Evolutionary conservation across 2,888 invertebrate genomes (phyloP).

Genomic region (Allophyes oxyacanthae): DNA sequence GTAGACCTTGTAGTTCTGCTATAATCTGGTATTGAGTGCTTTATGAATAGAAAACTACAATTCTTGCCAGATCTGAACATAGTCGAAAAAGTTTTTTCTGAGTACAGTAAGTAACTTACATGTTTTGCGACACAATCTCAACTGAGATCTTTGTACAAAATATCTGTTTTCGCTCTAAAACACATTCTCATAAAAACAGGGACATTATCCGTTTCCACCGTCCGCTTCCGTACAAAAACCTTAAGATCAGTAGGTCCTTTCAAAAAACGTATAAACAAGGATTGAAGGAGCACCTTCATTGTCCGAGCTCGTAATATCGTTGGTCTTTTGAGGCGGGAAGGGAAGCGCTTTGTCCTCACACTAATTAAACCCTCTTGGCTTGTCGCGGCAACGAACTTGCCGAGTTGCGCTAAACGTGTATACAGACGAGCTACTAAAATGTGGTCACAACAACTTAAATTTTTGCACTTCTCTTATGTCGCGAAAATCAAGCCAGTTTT

Average conservation of each 20-base stretch:
- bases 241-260: slow-evolving; percentile 52
- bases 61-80: no score
- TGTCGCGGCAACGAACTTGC: slow-evolving; percentile 57
- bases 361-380: slow-evolving; percentile 68
- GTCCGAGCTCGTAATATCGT: slow-evolving; percentile 65
- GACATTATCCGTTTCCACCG: slow-evolving; percentile 43
- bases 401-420: slow-evolving; percentile 32
- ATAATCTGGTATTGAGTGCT: no score
- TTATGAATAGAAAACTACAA: slow-evolving; percentile 25
- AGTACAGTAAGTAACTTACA: no score
- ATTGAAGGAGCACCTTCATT: slow-evolving; percentile 61
- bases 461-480: no score
- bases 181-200: slow-evolving; percentile 49
- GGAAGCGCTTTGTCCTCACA: slow-evolving; percentile 68
- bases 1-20: no score
- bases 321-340: slow-evolving; percentile 57
- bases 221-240: slow-evolving; percentile 45
- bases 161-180: slow-evolving; percentile 31
- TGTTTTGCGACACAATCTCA: not conserved
- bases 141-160: not conserved
- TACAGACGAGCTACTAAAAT: slow-evolving; percentile 30
- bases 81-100: no score
- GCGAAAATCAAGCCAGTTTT: no score
- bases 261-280: slow-evolving; percentile 59
- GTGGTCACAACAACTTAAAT: not conserved